Percentiles rank a stretch among this genome's conserved stretches.
These are phyloP conservation scores for Neosilurus hyrtlii DNA, from an alignment of 2,797 vertebrate species.

Conservation along the genomic window DNA sequence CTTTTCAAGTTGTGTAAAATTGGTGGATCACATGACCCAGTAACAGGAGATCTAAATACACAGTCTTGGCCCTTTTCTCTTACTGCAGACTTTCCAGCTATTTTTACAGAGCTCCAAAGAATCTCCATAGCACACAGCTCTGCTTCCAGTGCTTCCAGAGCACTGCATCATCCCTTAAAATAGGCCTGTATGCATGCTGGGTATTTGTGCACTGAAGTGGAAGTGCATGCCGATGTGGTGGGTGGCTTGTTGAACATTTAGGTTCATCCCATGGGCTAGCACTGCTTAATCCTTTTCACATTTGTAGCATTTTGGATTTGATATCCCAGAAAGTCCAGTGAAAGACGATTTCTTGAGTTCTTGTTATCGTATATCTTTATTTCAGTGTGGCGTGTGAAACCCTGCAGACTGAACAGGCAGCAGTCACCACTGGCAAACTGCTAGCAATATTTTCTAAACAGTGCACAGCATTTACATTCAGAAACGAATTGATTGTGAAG, in stretches of 20 bases:
- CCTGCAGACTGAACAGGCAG: neutral
- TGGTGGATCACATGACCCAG: conserved; percentile 54
- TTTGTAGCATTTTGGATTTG: neutral
- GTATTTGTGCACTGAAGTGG: conserved; percentile 34
- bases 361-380: neutral
- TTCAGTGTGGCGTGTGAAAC: neutral
- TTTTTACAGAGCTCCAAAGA: conserved; percentile 55
- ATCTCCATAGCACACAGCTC: conserved; percentile 50
- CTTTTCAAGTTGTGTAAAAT: neutral
- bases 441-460: neutral
- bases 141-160: conserved; percentile 41
- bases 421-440: neutral
- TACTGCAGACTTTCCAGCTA: conserved; percentile 50
- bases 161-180: conserved; percentile 51
- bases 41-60: conserved; percentile 63
- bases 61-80: conserved; percentile 49
- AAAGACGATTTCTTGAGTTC: conserved; percentile 26
- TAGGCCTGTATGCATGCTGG: conserved; percentile 33
- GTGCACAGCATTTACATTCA: neutral
- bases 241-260: neutral
- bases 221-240: conserved; percentile 1
- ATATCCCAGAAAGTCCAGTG: neutral
- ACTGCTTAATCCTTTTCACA: neutral
- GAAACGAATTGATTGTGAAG: neutral
- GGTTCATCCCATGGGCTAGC: neutral